Base-by-base conservation (phyloP, 2,888 invertebrate species). In the Chorisops tibialis region DNA sequence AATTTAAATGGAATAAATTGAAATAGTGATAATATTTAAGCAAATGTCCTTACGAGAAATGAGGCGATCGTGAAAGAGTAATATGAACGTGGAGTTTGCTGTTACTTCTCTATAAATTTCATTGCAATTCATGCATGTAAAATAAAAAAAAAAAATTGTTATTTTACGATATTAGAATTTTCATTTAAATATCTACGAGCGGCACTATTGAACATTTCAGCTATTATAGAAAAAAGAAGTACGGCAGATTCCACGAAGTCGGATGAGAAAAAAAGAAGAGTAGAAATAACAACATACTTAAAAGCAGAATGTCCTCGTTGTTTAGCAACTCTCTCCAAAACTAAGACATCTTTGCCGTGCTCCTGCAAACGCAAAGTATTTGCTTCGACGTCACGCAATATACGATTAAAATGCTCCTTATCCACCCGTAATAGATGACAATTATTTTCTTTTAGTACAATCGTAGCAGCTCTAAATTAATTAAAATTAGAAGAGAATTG, bases 361-460 rank as follows among this genome's bases (percentile, higher is more conserved):
- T 92, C 91, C 75, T 91, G 90, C 69, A 93, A 80, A 51, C 91
- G 80, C 49, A 92, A 87, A 38, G 91, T 93, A 75, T 92, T 92
- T n/a, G 91, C 90, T 78, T 92, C 92, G 38, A 91, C 91, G 79
- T 92, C 91, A 70, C 88, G 79, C 66, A 90, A 79, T 66, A 89
- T 90, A 71, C 90, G 81, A 79, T 91, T 90, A 76, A 92, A 93
- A 75, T 91, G 87, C 68, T 89, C 87, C 76, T 92, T 92, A 78
- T 92, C 91, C 47, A 92, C 91, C 50, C 91, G 81, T 66, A 92
- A 79, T 72, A 92, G 87, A 75, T 91, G 90, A 71, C 90, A 90
- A 78, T 90, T 89, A 77, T 89, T 87, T 76, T 92, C 91, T 68
- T 87, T 81, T 59, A 91, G 81, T 38, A 90, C 86, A 69, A 92